A percentile compares a stretch with the other conserved stretches of the same genome.
Evolutionary conservation across 2,113 vertebrate species (phyloP).

Genomic region (Sorex araneus): DNA sequence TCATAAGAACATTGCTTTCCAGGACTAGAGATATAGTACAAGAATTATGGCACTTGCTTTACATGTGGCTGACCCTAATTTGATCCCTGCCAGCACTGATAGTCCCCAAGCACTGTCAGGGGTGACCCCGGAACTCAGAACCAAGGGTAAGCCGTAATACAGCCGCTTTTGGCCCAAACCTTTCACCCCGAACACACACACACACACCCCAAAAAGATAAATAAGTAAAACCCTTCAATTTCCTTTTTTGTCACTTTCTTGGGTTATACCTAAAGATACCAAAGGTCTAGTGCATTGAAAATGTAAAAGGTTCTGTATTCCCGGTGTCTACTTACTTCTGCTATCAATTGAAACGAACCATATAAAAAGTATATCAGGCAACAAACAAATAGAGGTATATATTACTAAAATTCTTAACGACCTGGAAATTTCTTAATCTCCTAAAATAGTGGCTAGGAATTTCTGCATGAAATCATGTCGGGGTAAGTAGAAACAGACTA

Average conservation of each 20-base stretch:
- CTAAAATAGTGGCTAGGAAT: not conserved
- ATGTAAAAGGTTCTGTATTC: not conserved
- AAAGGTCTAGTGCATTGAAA: slow-evolving; percentile 7
- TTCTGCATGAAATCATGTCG: not conserved
- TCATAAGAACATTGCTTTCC: no score
- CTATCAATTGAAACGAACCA: not conserved
- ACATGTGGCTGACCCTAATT: no score
- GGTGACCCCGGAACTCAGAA: no score
- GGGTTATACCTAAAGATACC: not conserved
- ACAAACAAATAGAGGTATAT: not conserved
- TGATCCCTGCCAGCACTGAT: no score
- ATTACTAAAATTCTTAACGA: not conserved
- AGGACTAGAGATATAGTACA: no score
- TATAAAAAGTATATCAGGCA: not conserved
- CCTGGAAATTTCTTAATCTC: not conserved
- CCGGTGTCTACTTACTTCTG: not conserved
- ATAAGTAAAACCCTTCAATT: slow-evolving; percentile 25
- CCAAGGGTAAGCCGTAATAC: no score
- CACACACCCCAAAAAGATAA: no score
- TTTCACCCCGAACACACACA: no score
- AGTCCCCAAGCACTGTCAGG: no score
- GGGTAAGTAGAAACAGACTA: not conserved
- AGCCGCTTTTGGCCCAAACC: no score
- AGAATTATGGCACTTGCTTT: no score
- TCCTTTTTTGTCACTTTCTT: not conserved